Conservation (phyloP, 2,797 vertebrate species). For the Falco novaeseelandiae region DNA sequence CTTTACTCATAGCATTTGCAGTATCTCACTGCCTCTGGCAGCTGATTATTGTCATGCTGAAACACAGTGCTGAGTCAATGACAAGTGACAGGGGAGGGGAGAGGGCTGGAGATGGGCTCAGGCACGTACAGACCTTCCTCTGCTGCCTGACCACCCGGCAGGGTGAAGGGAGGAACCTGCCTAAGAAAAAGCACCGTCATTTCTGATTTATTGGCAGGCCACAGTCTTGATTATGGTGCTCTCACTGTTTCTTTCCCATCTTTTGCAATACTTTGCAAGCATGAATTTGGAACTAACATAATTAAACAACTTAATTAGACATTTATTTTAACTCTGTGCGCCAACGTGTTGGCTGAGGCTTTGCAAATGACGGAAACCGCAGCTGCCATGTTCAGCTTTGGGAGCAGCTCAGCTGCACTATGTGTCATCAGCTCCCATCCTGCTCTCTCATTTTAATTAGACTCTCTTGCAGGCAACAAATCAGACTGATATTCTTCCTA, state of each 20-base stretch:
- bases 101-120: not conserved
- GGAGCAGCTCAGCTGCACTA: constrained; percentile 73
- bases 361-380: constrained; percentile 67
- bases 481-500: constrained; percentile 70
- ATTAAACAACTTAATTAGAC: constrained; percentile 73
- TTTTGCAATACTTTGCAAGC: constrained; percentile 57
- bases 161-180: not conserved
- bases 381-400: constrained; percentile 74
- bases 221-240: not conserved
- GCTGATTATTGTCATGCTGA: constrained; percentile 1
- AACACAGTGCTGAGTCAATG: constrained; percentile 31
- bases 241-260: constrained; percentile 24
- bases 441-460: constrained; percentile 78
- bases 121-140: not conserved
- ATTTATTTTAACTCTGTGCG: constrained; percentile 73
- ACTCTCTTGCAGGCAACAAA: constrained; percentile 79
- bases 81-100: not conserved
- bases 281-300: constrained; percentile 68
- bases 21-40: not conserved
- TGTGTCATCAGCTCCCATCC: constrained; percentile 72
- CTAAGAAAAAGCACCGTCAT: not conserved
- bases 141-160: not conserved
- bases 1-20: not conserved
- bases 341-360: constrained; percentile 70
- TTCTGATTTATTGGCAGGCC: constrained; percentile 28